Evolutionary conservation across 2,113 vertebrate species (phyloP).

Genomic region (Channa maculata): DNA sequence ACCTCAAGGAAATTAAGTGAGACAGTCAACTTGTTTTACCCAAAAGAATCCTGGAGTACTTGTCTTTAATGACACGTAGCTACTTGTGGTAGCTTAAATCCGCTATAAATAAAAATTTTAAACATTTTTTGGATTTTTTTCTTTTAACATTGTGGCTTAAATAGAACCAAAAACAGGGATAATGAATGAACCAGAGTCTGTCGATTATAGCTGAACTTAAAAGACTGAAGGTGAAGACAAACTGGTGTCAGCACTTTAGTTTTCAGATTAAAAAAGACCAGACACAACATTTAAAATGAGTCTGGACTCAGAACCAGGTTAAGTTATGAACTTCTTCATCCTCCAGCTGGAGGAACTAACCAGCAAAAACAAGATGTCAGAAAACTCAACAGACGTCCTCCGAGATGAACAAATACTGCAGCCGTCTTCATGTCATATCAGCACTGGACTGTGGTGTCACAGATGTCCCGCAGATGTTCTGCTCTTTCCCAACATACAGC

Average conservation of each 20-base stretch:
- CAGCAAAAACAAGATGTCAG: slow-evolving; percentile 49
- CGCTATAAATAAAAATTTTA: neutral
- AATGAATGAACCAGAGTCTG: neutral
- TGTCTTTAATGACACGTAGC: neutral
- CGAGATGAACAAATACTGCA: neutral
- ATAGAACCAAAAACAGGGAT: neutral
- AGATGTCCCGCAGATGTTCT: neutral
- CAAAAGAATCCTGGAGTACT: slow-evolving; percentile 6
- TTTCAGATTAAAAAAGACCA: neutral
- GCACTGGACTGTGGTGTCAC: neutral
- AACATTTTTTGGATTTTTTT: neutral
- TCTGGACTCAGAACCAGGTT: neutral
- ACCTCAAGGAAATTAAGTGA: neutral
- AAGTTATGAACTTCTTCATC: neutral
- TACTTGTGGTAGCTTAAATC: neutral
- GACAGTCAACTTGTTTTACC: neutral
- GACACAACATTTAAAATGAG: neutral
- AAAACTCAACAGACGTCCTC: slow-evolving; percentile 8
- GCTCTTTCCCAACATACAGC: no score
- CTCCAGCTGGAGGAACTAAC: slow-evolving; percentile 28
- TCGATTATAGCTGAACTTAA: neutral
- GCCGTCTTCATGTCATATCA: slow-evolving; percentile 2
- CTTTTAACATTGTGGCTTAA: no score
- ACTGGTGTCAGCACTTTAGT: neutral
- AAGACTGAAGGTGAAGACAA: neutral